These are phyloP conservation scores for Aporophyla lueneburgensis DNA, from an alignment of 2,888 invertebrate genomes.

Conservation along the genomic window DNA sequence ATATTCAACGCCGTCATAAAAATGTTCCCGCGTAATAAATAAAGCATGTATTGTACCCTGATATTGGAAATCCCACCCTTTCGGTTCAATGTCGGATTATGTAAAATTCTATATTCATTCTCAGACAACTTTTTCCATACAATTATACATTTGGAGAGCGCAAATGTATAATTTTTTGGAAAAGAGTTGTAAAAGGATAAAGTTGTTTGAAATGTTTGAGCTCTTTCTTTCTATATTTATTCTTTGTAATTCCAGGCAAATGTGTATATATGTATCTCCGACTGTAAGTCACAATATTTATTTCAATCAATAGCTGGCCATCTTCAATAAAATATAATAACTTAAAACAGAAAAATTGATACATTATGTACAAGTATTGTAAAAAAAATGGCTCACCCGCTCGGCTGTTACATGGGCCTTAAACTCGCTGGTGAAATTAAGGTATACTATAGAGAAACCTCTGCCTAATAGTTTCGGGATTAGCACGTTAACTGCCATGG, in stretches of 20 bases:
- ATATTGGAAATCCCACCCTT: conserved; percentile 49
- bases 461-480: too few relatives aligned
- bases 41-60: conserved; percentile 30
- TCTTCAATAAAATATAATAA: background rate
- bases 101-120: conserved; percentile 25
- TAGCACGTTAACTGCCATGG: too few relatives aligned
- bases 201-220: background rate
- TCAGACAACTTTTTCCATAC: conserved; percentile 22
- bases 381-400: too few relatives aligned
- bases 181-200: too few relatives aligned
- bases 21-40: conserved; percentile 45
- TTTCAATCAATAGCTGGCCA: background rate
- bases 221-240: background rate
- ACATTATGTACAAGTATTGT: background rate
- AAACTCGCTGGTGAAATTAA: too few relatives aligned
- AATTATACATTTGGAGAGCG: conserved; percentile 4
- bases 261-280: too few relatives aligned
- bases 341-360: background rate
- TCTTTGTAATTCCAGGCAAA: background rate
- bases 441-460: too few relatives aligned
- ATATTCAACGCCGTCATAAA: conserved; percentile 54
- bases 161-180: too few relatives aligned
- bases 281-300: background rate
- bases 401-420: too few relatives aligned
- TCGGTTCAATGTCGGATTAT: conserved; percentile 38